Evolutionary conservation across 2,888 invertebrate genomes (phyloP).

Genomic region (Malthinus flaveolus): DNA sequence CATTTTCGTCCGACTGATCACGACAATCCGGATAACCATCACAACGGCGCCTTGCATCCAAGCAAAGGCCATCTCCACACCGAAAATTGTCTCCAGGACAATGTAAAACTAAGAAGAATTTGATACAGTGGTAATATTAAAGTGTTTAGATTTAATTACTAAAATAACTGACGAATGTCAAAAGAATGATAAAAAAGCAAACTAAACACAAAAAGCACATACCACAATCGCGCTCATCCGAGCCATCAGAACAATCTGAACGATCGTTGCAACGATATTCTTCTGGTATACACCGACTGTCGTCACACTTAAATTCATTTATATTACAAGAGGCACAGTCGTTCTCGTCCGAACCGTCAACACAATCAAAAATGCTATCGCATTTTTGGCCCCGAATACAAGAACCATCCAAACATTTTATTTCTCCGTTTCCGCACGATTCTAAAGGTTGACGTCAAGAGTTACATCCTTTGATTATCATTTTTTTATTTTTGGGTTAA

Average conservation of each 20-base stretch:
- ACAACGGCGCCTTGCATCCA: conserved; percentile 59
- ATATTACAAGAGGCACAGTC: conserved; percentile 51
- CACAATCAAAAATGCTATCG: conserved; percentile 62
- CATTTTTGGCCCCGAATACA: conserved; percentile 53
- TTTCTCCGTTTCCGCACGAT: conserved; percentile 16
- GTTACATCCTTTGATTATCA: neutral
- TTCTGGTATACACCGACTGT: conserved; percentile 58
- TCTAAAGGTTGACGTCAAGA: conserved; percentile 24
- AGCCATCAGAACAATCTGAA: conserved; percentile 63
- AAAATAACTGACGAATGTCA: neutral
- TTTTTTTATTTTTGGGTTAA: neutral
- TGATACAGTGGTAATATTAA: neutral
- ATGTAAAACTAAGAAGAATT: conserved; percentile 30
- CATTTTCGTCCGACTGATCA: conserved; percentile 65
- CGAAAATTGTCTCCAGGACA: conserved; percentile 40
- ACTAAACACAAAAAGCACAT: conserved; percentile 38
- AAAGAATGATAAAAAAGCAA: conserved; percentile 8
- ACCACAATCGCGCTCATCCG: conserved; percentile 67
- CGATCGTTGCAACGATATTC: conserved; percentile 65
- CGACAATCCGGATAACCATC: conserved; percentile 63
- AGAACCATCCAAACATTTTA: conserved; percentile 46
- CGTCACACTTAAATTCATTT: conserved; percentile 59
- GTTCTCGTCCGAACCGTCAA: conserved; percentile 61
- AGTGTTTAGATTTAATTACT: neutral
- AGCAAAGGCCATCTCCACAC: conserved; percentile 24